Base-by-base conservation (phyloP, 2,797 vertebrate species). In the Eupleurogrammus muticus region DNA sequence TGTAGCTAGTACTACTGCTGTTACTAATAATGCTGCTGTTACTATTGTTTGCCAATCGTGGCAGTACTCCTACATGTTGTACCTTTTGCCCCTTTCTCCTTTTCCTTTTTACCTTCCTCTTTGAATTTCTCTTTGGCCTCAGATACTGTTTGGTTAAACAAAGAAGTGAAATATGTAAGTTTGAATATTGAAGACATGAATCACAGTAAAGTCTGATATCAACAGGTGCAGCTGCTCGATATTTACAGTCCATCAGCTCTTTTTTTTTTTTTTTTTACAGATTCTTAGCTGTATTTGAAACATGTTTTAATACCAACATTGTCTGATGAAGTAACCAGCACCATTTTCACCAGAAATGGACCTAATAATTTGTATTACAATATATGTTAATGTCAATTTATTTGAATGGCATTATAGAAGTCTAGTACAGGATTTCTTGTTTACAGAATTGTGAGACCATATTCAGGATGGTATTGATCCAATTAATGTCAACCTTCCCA, bases 41-140 rank as follows among this genome's bases (percentile, higher is more conserved):
- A 17, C 16, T 12, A 60, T 28, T 54, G 2, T 8, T 11, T 21
- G 32, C 42, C 51, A 65, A 11, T 3, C 40, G 2, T n/a, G 13
- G 17, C 34, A 35, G 9, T 1, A 24, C 19, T 44, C 14, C 0
- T 0, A 38, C 62, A 36, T 47, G 12, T 85, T 65, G 86, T 92
- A 61, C 89, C 61, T 80, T 90, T 92, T 0, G 82, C 84, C 1
- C 85, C 79, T 63, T 87, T 77, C 55, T 87, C 62, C 12, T 72
- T 55, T 51, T 80, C 61, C 52, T 24, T 67, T 38, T 61, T 64
- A 56, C 47, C 55, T 79, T 79, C 49, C 32, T 73, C 50, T 5
- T 54, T 79, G 34, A 24, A 65, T 74, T 81, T 79, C 35, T 66
- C 48, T 70, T 55, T 68, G 34, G 75, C 57, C 19, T 66, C 72